These are phyloP conservation scores for Strix aluco DNA, from an alignment of 2,113 vertebrate genomes.

Conservation along the genomic window DNA sequence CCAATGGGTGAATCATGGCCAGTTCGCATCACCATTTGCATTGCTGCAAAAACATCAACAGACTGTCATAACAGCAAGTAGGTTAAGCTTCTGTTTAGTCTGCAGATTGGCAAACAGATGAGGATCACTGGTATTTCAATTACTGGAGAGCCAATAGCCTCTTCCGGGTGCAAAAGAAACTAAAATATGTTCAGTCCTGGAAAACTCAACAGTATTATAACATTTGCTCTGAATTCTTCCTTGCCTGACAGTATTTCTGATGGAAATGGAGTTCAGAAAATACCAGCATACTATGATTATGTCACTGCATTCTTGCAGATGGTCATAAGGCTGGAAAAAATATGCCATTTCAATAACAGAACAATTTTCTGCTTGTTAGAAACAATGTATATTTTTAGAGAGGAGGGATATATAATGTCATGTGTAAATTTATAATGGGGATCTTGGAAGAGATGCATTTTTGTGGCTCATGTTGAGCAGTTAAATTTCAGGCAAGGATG, in stretches of 20 bases:
- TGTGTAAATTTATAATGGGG: neutral
- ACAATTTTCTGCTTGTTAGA: slow-evolving; percentile 1
- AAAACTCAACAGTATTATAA: neutral
- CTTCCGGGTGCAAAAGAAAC: neutral
- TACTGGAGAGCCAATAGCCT: neutral
- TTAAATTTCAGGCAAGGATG: neutral
- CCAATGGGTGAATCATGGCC: neutral
- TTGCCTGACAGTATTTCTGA: slow-evolving; percentile 42
- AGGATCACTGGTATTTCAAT: slow-evolving; percentile 40
- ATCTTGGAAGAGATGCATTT: neutral
- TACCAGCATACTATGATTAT: neutral
- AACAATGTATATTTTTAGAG: neutral
- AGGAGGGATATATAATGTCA: neutral
- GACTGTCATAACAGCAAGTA: slow-evolving; percentile 7
- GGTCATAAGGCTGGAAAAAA: neutral
- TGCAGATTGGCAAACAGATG: slow-evolving; percentile 29
- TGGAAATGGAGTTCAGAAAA: slow-evolving; percentile 29
- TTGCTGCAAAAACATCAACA: slow-evolving; percentile 7
- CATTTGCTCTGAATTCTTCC: slow-evolving; percentile 7
- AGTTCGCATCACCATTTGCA: neutral
- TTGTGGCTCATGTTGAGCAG: neutral
- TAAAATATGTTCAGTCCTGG: neutral
- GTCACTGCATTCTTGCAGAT: neutral
- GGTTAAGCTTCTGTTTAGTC: slow-evolving; percentile 50
- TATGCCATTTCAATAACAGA: neutral